phyloP scores from a whole-genome alignment of 2,797 vertebrate genomes.

The Cossypha polioptera region DNA sequence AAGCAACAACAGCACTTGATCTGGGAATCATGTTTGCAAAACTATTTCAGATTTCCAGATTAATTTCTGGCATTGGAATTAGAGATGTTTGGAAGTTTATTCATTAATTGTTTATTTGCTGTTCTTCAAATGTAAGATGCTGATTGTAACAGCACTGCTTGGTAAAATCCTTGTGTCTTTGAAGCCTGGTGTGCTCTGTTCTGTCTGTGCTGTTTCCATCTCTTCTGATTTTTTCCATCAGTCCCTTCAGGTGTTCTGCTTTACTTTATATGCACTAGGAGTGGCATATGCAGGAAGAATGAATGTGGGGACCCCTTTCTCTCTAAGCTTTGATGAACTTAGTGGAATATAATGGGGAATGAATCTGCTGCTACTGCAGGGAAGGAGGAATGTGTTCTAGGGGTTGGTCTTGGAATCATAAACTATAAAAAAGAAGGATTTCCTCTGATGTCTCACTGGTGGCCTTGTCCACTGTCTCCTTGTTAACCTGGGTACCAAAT shows the following conservation, averaged over 20 bases:
- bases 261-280: neutral
- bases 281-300: no score
- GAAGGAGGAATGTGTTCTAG: neutral
- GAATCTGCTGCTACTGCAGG: neutral
- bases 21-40: neutral
- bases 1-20: neutral
- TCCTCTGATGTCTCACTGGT: neutral
- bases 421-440: neutral
- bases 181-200: neutral
- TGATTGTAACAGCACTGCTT: neutral
- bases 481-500: neutral
- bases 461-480: neutral
- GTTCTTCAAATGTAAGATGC: neutral
- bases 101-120: neutral
- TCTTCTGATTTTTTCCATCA: neutral
- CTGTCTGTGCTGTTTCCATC: neutral
- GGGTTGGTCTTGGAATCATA: neutral
- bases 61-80: neutral
- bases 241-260: neutral
- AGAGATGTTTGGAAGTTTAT: neutral
- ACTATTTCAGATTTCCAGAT: neutral
- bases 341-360: neutral
- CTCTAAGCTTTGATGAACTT: neutral
- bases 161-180: neutral
- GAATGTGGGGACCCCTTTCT: neutral